Percentiles rank a stretch among this genome's conserved stretches.
phyloP scores from a whole-genome alignment of 1,140 invertebrate species.

The Bombus terrestris region DNA sequence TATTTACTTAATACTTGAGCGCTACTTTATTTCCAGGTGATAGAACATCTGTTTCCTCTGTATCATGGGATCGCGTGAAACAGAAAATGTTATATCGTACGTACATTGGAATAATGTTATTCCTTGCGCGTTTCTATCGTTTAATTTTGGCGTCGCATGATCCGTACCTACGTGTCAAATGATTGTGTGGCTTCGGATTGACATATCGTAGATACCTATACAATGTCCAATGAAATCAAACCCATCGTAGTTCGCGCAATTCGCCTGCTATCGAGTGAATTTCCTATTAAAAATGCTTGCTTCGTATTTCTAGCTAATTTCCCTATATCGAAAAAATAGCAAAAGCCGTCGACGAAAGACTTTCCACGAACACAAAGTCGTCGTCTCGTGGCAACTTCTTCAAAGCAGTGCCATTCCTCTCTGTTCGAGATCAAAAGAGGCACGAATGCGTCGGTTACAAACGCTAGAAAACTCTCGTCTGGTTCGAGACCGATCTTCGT shows the following conservation, averaged over 20 bases:
- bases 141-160: too few relatives aligned
- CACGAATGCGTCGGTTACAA: not conserved
- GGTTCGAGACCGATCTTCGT: slow-evolving; percentile 14
- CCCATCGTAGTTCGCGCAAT: too few relatives aligned
- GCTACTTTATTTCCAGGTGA: too few relatives aligned
- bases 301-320: not conserved
- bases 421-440: slow-evolving; percentile 13
- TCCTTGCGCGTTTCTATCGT: too few relatives aligned
- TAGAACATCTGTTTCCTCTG: too few relatives aligned
- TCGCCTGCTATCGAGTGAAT: not conserved
- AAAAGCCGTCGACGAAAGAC: not conserved
- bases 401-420: not conserved
- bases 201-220: too few relatives aligned
- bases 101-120: too few relatives aligned
- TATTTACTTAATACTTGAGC: too few relatives aligned
- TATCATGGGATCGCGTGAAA: too few relatives aligned
- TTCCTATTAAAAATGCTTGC: not conserved
- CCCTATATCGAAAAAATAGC: not conserved
- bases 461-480: not conserved
- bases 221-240: not conserved
- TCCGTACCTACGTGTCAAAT: too few relatives aligned
- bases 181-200: not conserved
- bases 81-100: too few relatives aligned
- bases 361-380: not conserved
- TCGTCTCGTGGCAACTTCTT: not conserved